phyloP scores from a whole-genome alignment of 2,113 vertebrate genomes.

The Corythoichthys intestinalis region DNA sequence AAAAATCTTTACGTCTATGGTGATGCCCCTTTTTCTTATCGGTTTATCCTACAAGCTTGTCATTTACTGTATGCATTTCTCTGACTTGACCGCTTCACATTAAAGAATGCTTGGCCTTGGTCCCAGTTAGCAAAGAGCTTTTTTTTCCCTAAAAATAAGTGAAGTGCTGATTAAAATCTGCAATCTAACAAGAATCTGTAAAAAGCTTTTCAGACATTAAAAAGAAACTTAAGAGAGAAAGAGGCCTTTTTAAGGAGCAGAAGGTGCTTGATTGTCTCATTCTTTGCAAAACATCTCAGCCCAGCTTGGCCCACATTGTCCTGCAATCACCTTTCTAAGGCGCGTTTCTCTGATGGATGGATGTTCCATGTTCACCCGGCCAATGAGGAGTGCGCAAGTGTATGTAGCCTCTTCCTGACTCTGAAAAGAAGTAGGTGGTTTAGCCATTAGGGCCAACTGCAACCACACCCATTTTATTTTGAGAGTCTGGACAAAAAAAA shows the following conservation, averaged over 20 bases:
- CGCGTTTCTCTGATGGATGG: constrained; percentile 57
- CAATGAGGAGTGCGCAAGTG: constrained; percentile 26
- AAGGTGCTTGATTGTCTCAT: constrained; percentile 60
- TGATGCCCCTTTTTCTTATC: constrained; percentile 47
- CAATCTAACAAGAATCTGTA: constrained; percentile 64
- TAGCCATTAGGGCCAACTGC: constrained; percentile 59
- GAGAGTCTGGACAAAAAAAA: constrained; percentile 39
- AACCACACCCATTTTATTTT: constrained; percentile 46
- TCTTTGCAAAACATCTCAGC: constrained; percentile 59
- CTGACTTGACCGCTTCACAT: neutral
- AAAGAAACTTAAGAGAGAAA: constrained; percentile 42
- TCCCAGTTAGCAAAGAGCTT: constrained; percentile 73
- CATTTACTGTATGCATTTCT: neutral
- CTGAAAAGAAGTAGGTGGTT: constrained; percentile 53
- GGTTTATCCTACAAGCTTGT: constrained; percentile 36
- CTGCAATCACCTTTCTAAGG: constrained; percentile 52
- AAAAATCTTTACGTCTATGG: neutral
- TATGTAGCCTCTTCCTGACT: constrained; percentile 25
- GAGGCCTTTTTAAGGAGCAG: constrained; percentile 48
- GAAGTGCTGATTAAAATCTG: constrained; percentile 67
- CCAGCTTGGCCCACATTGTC: constrained; percentile 62
- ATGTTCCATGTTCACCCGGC: constrained; percentile 46
- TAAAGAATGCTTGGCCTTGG: constrained; percentile 66
- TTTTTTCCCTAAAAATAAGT: constrained; percentile 67
- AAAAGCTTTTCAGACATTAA: constrained; percentile 62